A percentile compares a stretch with the other conserved stretches of the same genome.
phyloP scores from a whole-genome alignment of 2,113 vertebrate species.

The Deroptyus accipitrinus region DNA sequence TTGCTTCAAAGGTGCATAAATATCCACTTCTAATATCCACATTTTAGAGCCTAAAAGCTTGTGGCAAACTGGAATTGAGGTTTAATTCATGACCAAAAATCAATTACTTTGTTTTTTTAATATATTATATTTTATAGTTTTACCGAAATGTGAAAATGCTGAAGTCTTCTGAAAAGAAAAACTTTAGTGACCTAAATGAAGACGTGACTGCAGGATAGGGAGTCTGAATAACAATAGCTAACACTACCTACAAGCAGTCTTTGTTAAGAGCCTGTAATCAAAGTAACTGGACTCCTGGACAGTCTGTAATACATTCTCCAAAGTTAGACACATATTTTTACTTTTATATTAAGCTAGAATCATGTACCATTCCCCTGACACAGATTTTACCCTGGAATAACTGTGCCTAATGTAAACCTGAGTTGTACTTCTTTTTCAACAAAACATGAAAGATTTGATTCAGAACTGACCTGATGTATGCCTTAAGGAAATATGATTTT shows the following conservation, averaged over 20 bases:
- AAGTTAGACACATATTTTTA: not conserved
- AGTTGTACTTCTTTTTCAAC: not conserved
- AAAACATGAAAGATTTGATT: not conserved
- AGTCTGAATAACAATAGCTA: not conserved
- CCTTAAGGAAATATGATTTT: not conserved
- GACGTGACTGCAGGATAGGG: not conserved
- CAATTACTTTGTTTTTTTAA: not conserved
- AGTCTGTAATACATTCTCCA: rapidly evolving
- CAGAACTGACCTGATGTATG: not conserved
- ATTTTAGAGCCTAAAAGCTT: not conserved
- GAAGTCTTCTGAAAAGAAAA: not conserved
- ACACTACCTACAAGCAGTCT: not conserved
- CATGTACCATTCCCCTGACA: not conserved
- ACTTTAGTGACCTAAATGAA: not conserved
- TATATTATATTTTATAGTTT: not conserved
- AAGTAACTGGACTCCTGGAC: not conserved
- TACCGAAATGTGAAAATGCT: not conserved
- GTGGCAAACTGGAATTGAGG: not conserved
- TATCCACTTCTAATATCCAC: not conserved
- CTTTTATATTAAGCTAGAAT: not conserved
- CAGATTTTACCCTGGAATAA: not conserved
- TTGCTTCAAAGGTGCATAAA: not conserved
- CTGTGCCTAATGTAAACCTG: not conserved
- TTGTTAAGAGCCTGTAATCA: not conserved
- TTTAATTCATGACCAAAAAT: not conserved